Evolutionary conservation across 2,888 invertebrate species (phyloP).

Genomic region (Bembecia ichneumoniformis): DNA sequence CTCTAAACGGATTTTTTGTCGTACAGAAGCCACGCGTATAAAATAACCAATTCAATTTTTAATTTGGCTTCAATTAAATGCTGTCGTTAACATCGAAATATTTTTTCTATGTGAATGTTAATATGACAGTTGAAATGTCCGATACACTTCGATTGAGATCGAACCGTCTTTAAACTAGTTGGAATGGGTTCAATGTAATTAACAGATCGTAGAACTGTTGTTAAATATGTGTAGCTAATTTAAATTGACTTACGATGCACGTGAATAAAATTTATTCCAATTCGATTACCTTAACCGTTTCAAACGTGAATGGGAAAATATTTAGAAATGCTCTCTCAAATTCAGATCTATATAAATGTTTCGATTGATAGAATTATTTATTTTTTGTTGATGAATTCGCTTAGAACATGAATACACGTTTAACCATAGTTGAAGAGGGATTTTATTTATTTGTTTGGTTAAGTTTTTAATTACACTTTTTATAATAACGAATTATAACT

Average conservation of each 20-base stretch:
- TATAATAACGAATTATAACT: too few species aligned
- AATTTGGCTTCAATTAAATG: constrained; percentile 9
- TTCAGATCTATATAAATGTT: too few species aligned
- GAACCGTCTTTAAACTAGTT: constrained; percentile 6
- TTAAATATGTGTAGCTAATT: background rate
- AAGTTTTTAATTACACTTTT: too few species aligned
- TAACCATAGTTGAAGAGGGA: too few species aligned
- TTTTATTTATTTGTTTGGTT: too few species aligned
- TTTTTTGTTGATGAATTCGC: too few species aligned
- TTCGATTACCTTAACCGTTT: too few species aligned
- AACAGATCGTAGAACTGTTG: background rate
- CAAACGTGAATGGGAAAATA: too few species aligned
- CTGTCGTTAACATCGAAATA: constrained; percentile 6
- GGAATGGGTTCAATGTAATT: constrained; percentile 3
- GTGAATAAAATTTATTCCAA: background rate
- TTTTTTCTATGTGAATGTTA: constrained; percentile 11
- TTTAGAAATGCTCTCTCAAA: too few species aligned
- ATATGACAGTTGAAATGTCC: constrained; percentile 9
- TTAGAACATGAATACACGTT: too few species aligned
- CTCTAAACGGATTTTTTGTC: constrained; percentile 10
- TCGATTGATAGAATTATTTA: too few species aligned
- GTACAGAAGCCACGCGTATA: constrained; percentile 2
- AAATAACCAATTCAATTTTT: constrained; percentile 8
- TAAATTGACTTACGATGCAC: background rate
- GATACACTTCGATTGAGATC: constrained; percentile 10